Evolutionary conservation across 2,888 invertebrate species (phyloP), one percentile per base, ranked within the genome.

Genomic region (Hemithea aestivaria): DNA sequence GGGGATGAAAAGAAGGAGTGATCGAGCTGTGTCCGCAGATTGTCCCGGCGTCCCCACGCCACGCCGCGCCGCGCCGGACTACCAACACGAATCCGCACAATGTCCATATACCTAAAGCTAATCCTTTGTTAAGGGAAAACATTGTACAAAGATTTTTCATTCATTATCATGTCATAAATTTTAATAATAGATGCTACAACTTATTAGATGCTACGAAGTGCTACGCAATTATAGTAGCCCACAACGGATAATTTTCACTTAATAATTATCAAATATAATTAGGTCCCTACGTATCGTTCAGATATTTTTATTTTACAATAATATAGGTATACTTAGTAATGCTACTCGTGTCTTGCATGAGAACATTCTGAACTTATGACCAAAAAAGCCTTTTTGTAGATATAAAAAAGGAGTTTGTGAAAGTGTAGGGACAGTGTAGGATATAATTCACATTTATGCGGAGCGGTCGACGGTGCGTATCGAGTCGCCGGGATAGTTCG

Each of bases 391-490:
- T 73, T 72, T 72, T 69, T 68, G 73, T 76, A 78, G 73, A 80
- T 77, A 82, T 75, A 79, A 81, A 76, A 81, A 74, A 78, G 67
- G 71, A 78, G 71, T 75, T 75, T n/a, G 66, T 69, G 73, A 78
- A 76, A 79, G 82, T 75, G 16, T 16, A 16, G 66, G 76, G 78
- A 77, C 73, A 76, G 77, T 77, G 76, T 79, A 74, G 70, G 78
- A 73, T 75, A 84, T 81, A 83, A 81, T 76, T 84, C 81, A 82
- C 80, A 78, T 84, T 83, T 83, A 81, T 82, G 75, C 80, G 76
- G 72, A 79, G 66, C 41, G 44, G 66, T 64, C 82, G 72, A 65
- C 80, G 79, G 75, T 72, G 81, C 85, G 87, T 81, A 81, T 81
- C 83, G 82, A 78, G 79, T 79, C 79, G 71, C 72, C 71, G 69